phyloP scores from a whole-genome alignment of 2,888 invertebrate genomes.

The Muscina levida region DNA sequence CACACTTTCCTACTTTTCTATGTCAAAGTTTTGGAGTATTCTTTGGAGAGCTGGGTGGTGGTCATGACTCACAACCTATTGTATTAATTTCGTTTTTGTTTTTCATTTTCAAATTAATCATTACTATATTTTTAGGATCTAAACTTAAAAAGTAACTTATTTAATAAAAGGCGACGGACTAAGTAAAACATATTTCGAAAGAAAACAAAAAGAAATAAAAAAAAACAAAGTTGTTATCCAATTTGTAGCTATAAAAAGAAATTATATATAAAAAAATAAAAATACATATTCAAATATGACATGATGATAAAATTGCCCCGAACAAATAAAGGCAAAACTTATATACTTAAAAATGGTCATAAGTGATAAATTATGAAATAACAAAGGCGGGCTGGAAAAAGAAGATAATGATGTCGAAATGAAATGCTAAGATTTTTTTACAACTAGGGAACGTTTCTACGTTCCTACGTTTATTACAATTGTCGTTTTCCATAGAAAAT shows the following conservation, averaged over 20 bases:
- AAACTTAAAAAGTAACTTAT: slow-evolving; percentile 26
- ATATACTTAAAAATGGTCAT: too few species aligned
- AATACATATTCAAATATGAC: slow-evolving; percentile 47
- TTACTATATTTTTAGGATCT: slow-evolving; percentile 30
- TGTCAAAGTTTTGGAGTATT: background rate
- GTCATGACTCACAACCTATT: background rate
- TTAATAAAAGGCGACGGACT: slow-evolving; percentile 42
- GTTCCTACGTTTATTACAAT: too few species aligned
- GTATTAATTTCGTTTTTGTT: slow-evolving; percentile 24
- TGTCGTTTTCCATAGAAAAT: too few species aligned
- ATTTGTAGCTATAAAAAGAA: slow-evolving; percentile 59
- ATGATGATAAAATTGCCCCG: slow-evolving; percentile 2
- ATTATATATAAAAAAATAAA: slow-evolving; percentile 41
- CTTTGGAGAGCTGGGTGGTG: background rate
- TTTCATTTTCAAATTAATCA: slow-evolving; percentile 21
- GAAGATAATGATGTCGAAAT: too few species aligned
- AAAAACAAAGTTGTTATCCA: slow-evolving; percentile 52
- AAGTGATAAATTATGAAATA: too few species aligned
- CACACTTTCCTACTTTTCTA: slow-evolving; percentile 23
- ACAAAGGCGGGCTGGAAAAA: too few species aligned
- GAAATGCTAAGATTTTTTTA: too few species aligned
- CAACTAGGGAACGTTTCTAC: too few species aligned
- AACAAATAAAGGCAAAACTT: slow-evolving; percentile 40
- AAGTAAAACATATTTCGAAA: slow-evolving; percentile 50
- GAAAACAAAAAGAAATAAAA: too few species aligned